A percentile compares a stretch with the other conserved stretches of the same genome.
Conservation (phyloP, 2,113 vertebrate species). For the Osmerus mordax region DNA sequence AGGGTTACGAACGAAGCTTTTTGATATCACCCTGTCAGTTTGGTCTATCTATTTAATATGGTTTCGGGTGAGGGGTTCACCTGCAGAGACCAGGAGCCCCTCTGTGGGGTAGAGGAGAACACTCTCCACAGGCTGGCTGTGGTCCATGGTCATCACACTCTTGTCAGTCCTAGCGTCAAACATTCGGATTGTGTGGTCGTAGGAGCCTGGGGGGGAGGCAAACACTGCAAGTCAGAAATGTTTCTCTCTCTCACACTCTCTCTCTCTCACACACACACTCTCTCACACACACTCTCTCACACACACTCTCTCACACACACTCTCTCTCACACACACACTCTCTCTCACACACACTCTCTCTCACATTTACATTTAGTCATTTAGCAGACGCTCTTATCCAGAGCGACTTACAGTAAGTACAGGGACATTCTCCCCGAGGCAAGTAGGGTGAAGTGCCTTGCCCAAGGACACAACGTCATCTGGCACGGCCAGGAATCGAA, state of each 20-base stretch:
- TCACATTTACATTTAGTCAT: too few relatives aligned
- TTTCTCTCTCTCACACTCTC: background rate
- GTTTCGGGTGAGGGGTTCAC: slow-evolving; percentile 57
- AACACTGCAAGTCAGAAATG: background rate
- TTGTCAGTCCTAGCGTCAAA: slow-evolving; percentile 85
- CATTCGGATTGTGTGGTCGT: slow-evolving; percentile 91
- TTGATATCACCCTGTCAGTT: background rate
- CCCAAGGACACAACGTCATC: too few relatives aligned
- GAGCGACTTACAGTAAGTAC: too few relatives aligned
- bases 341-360: background rate
- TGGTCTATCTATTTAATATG: background rate
- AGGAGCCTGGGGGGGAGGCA: slow-evolving; percentile 77
- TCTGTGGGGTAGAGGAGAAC: slow-evolving; percentile 94
- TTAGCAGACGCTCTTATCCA: too few relatives aligned
- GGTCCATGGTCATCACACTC: slow-evolving; percentile 87
- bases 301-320: background rate
- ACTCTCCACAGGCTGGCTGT: slow-evolving; percentile 93
- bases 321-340: too few relatives aligned
- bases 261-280: too few relatives aligned
- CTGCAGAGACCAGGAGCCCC: slow-evolving; percentile 92
- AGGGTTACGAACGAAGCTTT: too few relatives aligned
- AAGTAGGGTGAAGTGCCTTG: too few relatives aligned
- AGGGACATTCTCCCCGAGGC: too few relatives aligned
- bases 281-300: background rate
- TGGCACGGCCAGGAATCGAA: too few relatives aligned